Evolutionary conservation across 1,140 invertebrate species (phyloP), one percentile per base, ranked within the genome.

Genomic region (Berghia stephanieae): DNA sequence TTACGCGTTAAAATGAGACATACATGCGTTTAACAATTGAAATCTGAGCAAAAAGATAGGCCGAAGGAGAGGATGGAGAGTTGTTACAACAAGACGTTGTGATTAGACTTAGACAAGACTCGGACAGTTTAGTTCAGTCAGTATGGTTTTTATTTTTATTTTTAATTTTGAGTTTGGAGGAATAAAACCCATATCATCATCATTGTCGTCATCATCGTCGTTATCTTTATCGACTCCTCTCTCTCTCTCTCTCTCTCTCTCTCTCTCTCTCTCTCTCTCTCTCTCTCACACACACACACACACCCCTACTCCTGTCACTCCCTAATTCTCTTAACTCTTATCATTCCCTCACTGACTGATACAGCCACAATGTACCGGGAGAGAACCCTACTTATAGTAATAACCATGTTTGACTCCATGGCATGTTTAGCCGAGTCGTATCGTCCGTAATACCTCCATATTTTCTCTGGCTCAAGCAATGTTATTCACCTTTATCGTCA

Each of bases 251-350:
- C 63, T 38, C 34, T 69, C 36, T 69, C 36, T 40, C 36, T 1
- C 36, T 69, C 36, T 38, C 8, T 40, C 1, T 69, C 5, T 0
- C 10, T 42, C 38, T 69, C 67, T 69, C 67, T 69, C 67, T 69
- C 63, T 67, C 63, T 67, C 63, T 67, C 63, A 42, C 8, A 42
- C 67, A 66, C 67, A 69, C 34, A 69, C 34, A 69, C 67, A 69
- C 67, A 40, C 34, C 21, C 67, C 42, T 2, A 3, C 27, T 1
- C 13, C 13, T 27, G 16, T 63, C 1, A 27, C n/a, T 27, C 27
- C 60, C 27, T 1, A 69, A 16, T 69, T 13, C 1, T 21, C 67
- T 38, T 13, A 16, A 31, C 34, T 18, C 18, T 34, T 8, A 69
- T 0, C 18, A 40, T 38, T 70, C 0, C 24, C 46, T 6, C 16